Conservation (phyloP, 2,113 vertebrate species). For the Formicarius rufipectus region DNA sequence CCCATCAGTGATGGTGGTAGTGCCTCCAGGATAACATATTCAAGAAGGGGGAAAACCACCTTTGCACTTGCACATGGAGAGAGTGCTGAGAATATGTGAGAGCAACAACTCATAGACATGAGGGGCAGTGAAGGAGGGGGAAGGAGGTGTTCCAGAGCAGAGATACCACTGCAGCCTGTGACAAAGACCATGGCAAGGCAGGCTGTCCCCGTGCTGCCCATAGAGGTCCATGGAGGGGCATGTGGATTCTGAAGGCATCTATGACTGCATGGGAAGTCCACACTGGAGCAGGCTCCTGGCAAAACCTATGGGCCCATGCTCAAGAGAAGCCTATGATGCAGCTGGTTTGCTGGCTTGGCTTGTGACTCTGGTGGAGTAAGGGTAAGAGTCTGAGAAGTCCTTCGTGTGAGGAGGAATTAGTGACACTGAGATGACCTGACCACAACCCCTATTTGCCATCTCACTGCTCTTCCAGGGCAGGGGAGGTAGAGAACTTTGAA, state of each 20-base stretch:
- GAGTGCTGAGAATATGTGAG: background rate
- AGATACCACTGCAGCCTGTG: accelerated
- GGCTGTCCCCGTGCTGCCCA: background rate
- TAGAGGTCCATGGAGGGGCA: background rate
- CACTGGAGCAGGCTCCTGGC: background rate
- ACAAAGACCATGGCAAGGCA: background rate
- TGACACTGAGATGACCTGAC: background rate
- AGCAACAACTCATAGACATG: background rate
- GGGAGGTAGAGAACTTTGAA: background rate
- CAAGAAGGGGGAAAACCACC: background rate
- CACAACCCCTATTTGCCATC: background rate
- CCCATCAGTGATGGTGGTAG: accelerated
- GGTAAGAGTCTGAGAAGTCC: background rate
- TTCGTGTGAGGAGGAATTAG: background rate
- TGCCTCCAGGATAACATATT: background rate
- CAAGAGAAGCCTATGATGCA: background rate
- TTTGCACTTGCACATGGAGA: background rate
- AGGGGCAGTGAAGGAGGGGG: background rate
- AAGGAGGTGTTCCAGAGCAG: background rate
- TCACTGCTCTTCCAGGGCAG: too few relatives aligned
- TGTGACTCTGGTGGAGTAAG: too few relatives aligned
- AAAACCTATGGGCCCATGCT: background rate
- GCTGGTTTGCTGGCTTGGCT: background rate
- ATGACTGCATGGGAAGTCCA: background rate
- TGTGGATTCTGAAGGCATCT: background rate